Conservation (phyloP, 2,888 invertebrate genomes). For the Pharmacophagus antenor region DNA sequence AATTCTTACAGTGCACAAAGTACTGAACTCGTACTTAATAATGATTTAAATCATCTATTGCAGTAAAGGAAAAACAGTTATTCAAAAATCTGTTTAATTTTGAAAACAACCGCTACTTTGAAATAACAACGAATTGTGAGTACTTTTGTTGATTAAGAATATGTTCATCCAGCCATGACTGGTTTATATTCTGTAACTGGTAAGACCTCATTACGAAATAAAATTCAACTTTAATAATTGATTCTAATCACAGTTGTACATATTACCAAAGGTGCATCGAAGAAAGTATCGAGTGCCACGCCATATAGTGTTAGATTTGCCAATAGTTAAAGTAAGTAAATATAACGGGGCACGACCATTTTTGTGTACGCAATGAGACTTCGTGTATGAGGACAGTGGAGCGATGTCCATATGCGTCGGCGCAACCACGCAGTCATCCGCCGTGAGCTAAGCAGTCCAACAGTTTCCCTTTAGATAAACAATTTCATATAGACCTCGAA, state of each 20-base stretch:
- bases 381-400: slow-evolving; percentile 47
- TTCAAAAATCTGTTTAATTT: no score
- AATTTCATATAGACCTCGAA: neutral
- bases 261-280: neutral
- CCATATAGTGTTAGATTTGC: slow-evolving; percentile 14
- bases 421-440: slow-evolving; percentile 12
- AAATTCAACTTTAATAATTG: no score
- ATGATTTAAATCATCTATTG: no score
- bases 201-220: no score
- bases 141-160: no score
- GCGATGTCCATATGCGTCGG: slow-evolving; percentile 41
- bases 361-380: slow-evolving; percentile 48
- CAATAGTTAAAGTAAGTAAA: slow-evolving; percentile 24
- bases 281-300: neutral
- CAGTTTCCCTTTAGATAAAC: neutral
- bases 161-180: no score
- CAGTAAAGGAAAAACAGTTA: no score
- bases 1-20: no score
- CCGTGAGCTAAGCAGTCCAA: slow-evolving; percentile 3
- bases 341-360: slow-evolving; percentile 38
- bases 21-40: no score
- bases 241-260: neutral
- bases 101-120: no score
- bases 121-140: no score
- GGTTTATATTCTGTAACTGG: no score